Evolutionary conservation across 2,888 invertebrate genomes (phyloP).

Genomic region (Hypselothyrea guttata): DNA sequence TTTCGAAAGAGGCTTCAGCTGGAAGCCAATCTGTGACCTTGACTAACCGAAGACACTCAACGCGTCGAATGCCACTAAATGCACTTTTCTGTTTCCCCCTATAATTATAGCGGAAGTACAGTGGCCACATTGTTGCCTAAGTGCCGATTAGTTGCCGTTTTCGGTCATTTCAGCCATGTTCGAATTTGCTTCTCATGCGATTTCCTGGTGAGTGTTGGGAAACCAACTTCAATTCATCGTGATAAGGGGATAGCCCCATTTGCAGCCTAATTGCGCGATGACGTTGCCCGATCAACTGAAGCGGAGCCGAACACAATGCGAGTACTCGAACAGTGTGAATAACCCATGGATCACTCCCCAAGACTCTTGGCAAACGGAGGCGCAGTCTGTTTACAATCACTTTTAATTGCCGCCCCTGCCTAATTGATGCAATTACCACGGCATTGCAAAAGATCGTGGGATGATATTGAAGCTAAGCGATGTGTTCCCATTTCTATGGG

Average conservation of each 20-base stretch:
- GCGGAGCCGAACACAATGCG: conserved; percentile 20
- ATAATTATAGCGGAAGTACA: conserved; percentile 32
- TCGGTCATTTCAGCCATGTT: conserved; percentile 16
- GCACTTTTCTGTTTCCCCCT: neutral
- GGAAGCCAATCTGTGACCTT: conserved; percentile 48
- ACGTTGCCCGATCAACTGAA: conserved; percentile 38
- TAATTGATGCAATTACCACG: conserved; percentile 32
- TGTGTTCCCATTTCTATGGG: neutral
- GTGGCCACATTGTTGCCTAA: conserved; percentile 15
- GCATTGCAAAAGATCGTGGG: conserved; percentile 8
- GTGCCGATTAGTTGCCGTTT: conserved; percentile 35
- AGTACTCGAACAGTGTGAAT: conserved; percentile 10
- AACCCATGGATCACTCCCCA: neutral
- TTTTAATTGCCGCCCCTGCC: conserved; percentile 42
- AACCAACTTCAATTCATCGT: conserved; percentile 14
- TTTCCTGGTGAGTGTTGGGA: conserved; percentile 64
- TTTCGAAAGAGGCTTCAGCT: conserved; percentile 32
- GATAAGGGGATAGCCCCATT: neutral
- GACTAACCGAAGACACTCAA: conserved; percentile 40
- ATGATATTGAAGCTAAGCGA: neutral
- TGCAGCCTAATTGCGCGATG: conserved; percentile 48
- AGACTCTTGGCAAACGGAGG: conserved; percentile 2
- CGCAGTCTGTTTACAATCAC: conserved; percentile 1
- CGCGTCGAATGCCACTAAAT: neutral
- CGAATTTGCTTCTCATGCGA: conserved; percentile 4